These are phyloP conservation scores for Phengaris arion DNA, from an alignment of 2,888 invertebrate species.

Conservation along the genomic window DNA sequence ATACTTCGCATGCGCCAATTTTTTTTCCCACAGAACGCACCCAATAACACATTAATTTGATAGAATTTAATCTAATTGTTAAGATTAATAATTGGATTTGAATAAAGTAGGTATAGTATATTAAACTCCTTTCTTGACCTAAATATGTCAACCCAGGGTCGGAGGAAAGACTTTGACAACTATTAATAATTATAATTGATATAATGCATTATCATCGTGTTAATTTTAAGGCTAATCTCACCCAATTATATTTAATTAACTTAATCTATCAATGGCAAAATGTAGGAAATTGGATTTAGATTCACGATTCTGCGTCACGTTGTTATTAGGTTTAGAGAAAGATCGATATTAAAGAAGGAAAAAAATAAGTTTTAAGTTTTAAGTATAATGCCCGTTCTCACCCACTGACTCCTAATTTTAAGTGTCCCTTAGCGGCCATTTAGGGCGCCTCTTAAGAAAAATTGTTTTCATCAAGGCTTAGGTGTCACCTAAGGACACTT, in stretches of 20 bases:
- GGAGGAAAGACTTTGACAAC: neutral
- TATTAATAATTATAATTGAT: constrained; percentile 1
- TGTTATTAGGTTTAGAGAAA: neutral
- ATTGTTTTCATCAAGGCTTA: no score
- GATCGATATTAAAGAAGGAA: neutral
- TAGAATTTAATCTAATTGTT: no score
- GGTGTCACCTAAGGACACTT: no score
- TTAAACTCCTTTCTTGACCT: neutral
- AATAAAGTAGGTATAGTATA: neutral
- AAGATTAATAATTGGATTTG: no score
- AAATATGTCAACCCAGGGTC: neutral
- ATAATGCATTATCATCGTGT: constrained; percentile 3
- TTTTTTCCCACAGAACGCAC: no score
- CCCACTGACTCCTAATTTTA: no score
- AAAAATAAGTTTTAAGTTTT: neutral
- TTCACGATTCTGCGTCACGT: neutral
- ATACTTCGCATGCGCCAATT: no score
- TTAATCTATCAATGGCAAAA: constrained; percentile 1
- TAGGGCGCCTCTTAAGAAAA: no score
- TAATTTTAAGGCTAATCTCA: neutral
- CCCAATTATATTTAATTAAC: neutral
- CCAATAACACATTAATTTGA: no score
- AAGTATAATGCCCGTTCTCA: no score
- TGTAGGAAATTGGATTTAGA: neutral
- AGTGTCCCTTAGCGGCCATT: no score